phyloP scores from a whole-genome alignment of 2,113 vertebrate genomes.

The Gadus chalcogrammus region DNA sequence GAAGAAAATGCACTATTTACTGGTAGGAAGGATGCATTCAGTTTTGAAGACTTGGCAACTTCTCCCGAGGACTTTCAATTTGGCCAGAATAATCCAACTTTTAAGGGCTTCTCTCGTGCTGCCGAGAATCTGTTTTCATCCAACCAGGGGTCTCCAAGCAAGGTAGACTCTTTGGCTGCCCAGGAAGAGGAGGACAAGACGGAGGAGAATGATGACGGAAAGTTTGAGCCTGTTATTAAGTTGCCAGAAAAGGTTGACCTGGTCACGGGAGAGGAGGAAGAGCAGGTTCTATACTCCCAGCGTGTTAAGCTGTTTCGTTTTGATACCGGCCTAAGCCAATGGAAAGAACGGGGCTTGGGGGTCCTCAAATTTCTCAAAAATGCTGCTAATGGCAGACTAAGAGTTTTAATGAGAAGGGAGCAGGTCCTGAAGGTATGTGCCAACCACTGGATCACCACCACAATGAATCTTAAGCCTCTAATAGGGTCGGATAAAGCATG shows the following conservation, averaged over 20 bases:
- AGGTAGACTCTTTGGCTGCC: slow-evolving; percentile 67
- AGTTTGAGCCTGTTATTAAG: slow-evolving; percentile 95
- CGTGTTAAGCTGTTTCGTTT: slow-evolving; percentile 94
- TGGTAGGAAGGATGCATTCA: slow-evolving; percentile 72
- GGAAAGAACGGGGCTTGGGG: slow-evolving; percentile 96
- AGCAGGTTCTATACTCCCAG: slow-evolving; percentile 87
- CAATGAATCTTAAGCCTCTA: slow-evolving; percentile 93
- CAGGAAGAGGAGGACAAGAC: slow-evolving; percentile 89
- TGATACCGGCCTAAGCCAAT: slow-evolving; percentile 85
- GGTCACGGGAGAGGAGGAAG: slow-evolving; percentile 95
- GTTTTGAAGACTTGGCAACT: slow-evolving; percentile 90
- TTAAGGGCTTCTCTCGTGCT: slow-evolving; percentile 84
- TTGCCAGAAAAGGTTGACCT: slow-evolving; percentile 96
- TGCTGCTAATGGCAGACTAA: slow-evolving; percentile 82
- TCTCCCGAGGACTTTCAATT: slow-evolving; percentile 82
- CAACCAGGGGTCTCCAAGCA: slow-evolving; percentile 59
- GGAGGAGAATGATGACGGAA: slow-evolving; percentile 91
- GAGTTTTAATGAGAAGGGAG: slow-evolving; percentile 94
- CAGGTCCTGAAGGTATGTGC: slow-evolving; percentile 97
- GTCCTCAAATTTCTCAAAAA: slow-evolving; percentile 94
- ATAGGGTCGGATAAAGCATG: slow-evolving; percentile 93
- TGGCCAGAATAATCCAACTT: slow-evolving; percentile 81
- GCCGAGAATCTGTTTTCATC: slow-evolving; percentile 84
- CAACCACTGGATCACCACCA: slow-evolving; percentile 98
- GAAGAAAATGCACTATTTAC: slow-evolving; percentile 74